A percentile compares a stretch with the other conserved stretches of the same genome.
Evolutionary conservation across 2,888 invertebrate species (phyloP).

Genomic region (Trissolcus japonicus): DNA sequence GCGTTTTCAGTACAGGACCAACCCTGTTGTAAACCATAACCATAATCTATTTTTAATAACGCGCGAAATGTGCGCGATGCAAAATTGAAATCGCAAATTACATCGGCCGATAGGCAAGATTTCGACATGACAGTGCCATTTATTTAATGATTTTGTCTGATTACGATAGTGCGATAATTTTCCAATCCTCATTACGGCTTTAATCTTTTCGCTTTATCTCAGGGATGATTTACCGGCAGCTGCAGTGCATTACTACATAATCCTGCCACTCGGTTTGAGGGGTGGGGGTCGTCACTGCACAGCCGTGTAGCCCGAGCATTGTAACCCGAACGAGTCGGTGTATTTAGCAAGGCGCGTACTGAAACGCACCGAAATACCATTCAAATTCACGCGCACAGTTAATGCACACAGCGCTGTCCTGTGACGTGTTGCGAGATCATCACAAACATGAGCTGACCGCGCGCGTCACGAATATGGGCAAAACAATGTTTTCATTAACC

Average conservation of each 20-base stretch:
- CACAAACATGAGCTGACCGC: conserved; percentile 63
- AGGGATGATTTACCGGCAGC: conserved; percentile 66
- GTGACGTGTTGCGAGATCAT: conserved; percentile 59
- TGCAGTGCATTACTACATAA: conserved; percentile 65
- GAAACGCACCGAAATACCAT: neutral
- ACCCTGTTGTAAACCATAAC: neutral
- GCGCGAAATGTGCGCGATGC: conserved; percentile 28
- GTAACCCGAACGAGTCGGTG: conserved; percentile 44
- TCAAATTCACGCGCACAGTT: conserved; percentile 28
- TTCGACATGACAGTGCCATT: conserved; percentile 49
- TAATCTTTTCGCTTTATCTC: conserved; percentile 67
- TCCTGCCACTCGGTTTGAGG: conserved; percentile 65
- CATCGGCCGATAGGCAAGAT: conserved; percentile 44
- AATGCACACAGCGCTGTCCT: conserved; percentile 40
- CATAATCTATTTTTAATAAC: conserved; percentile 12
- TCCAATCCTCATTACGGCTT: conserved; percentile 61
- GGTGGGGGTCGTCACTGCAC: conserved; percentile 49
- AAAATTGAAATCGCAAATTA: conserved; percentile 48
- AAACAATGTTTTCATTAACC: conserved; percentile 74
- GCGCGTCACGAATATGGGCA: conserved; percentile 57
- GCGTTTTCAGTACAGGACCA: neutral
- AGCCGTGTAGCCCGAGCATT: conserved; percentile 29
- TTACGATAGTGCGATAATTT: conserved; percentile 58
- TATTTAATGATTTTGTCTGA: conserved; percentile 57
- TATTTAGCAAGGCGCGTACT: conserved; percentile 28